Base-by-base conservation (phyloP, 1,140 invertebrate genomes). In the Planococcus citri region DNA sequence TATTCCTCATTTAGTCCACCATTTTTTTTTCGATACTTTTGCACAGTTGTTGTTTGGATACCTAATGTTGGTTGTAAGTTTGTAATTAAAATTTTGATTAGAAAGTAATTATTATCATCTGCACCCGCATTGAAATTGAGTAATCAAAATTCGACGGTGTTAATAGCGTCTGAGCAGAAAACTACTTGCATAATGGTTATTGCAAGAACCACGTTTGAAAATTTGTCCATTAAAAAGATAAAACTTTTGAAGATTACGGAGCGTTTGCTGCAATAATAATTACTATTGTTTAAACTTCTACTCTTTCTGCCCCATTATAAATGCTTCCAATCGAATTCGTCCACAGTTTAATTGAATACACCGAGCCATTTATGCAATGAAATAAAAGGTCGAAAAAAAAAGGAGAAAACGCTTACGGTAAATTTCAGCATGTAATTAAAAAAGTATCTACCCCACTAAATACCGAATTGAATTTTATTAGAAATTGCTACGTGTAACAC, bases 21-120 rank as follows among this genome's bases (percentile, higher is more conserved):
- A n/a, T n/a, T 33, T 33, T 33, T 33, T 33, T 33, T 12, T 6
- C 29, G 29, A 3, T 6, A 33, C 4, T 33, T 33, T 33, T 3
- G 29, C 29, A 12, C 29, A 6, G 12, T 33, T 33, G 29, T 3
- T 12, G 12, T 33, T 12, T 33, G 12, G 29, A 3, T 33, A 12
- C 29, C 12, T 33, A 33, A 33, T n/a, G 29, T 33, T 33, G 12
- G 29, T 33, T 12, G 29, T 33, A 33, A 33, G 41, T 14, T 51
- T 51, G 41, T 51, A 51, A 51, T 51, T 51, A 51, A 51, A 51
- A 51, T 51, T 51, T 51, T 51, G 41, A 51, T 51, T 51, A 51
- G 17, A 51, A 51, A 51, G 41, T 51, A 51, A 51, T 51, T 51
- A 51, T 51, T 51, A 51, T 51, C 41, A 51, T 51, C 41, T 51